A percentile compares a stretch with the other conserved stretches of the same genome.
Conservation (phyloP, 2,113 vertebrate species). For the Puffinus mauretanicus region DNA sequence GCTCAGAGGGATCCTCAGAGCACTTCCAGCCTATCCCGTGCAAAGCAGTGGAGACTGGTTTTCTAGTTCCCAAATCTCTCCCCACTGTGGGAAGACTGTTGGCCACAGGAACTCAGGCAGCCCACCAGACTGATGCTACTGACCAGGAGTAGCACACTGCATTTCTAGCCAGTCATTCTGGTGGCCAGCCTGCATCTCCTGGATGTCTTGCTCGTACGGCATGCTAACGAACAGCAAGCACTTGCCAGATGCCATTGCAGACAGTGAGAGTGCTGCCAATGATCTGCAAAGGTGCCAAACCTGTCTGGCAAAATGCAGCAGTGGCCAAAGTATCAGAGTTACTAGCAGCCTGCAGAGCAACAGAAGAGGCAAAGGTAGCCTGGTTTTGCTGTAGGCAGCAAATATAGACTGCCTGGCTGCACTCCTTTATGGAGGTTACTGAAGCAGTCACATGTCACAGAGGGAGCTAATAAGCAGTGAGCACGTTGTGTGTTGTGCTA, state of each 20-base stretch:
- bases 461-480: background rate
- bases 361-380: background rate
- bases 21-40: background rate
- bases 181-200: background rate
- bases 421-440: background rate
- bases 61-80: background rate
- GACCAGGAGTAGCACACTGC: background rate
- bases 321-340: background rate
- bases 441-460: background rate
- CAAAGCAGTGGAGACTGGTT: background rate
- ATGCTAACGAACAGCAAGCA: background rate
- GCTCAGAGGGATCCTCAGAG: background rate
- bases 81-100: background rate
- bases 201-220: too few species aligned
- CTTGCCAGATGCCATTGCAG: background rate
- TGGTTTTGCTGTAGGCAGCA: background rate
- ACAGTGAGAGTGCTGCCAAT: background rate
- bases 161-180: background rate
- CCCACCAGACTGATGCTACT: background rate
- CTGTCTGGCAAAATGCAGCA: background rate
- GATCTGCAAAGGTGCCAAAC: background rate
- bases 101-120: background rate
- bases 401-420: background rate
- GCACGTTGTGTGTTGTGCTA: rapidly evolving
- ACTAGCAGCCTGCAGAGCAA: background rate